Evolutionary conservation across 2,888 invertebrate species (phyloP).

Genomic region (Rotaria socialis): DNA sequence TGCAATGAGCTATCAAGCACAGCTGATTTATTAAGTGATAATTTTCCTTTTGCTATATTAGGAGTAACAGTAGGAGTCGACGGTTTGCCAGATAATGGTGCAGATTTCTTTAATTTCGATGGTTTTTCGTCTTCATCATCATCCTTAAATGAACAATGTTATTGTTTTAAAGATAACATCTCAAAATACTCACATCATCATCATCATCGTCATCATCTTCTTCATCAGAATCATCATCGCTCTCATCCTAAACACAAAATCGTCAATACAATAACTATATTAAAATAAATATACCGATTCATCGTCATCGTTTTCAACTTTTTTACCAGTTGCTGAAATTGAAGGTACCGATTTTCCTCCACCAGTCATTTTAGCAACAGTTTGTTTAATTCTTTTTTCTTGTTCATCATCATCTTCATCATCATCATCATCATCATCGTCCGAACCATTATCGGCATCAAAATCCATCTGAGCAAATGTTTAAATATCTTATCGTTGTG

Average conservation of each 20-base stretch:
- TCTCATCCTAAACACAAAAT: neutral
- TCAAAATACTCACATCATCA: neutral
- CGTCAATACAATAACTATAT: neutral
- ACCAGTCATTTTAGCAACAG: conserved; percentile 28
- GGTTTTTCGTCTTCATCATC: no score
- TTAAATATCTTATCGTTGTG: neutral
- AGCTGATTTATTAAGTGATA: neutral
- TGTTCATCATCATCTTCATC: conserved; percentile 18
- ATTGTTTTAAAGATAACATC: no score
- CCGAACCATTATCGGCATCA: neutral
- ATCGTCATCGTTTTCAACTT: neutral
- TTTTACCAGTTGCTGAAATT: neutral
- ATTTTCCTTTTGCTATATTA: neutral
- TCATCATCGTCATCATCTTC: neutral
- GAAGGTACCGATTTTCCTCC: neutral
- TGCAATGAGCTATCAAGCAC: neutral
- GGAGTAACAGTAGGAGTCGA: no score
- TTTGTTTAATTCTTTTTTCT: neutral
- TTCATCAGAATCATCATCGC: neutral
- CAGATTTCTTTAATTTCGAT: neutral
- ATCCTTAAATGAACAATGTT: no score
- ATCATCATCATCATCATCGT: neutral
- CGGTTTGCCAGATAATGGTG: neutral
- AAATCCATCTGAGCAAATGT: neutral
- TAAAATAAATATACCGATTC: neutral